A percentile compares a stretch with the other conserved stretches of the same genome.
Conservation (phyloP, 2,797 vertebrate genomes). For the Poeciliopsis infans region DNA sequence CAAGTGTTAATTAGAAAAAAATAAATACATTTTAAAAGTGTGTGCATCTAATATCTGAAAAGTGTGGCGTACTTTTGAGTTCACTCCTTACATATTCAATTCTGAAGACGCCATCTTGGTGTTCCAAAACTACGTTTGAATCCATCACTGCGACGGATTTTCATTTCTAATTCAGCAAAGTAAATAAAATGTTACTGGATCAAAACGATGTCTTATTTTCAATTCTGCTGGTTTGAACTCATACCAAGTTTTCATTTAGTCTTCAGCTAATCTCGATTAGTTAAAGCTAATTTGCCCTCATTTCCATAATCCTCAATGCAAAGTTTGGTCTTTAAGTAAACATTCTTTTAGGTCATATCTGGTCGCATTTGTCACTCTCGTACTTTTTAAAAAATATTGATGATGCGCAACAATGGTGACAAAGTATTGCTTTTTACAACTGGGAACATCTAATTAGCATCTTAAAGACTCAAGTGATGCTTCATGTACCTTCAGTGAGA, state of each 20-base stretch:
- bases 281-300: no score
- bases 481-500: not conserved
- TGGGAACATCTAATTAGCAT: not conserved
- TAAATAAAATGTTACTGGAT: no score
- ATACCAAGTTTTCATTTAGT: no score
- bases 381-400: not conserved
- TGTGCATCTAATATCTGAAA: not conserved
- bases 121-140: no score
- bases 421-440: not conserved
- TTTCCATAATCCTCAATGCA: no score
- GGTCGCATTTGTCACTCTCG: not conserved
- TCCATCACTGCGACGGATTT: no score
- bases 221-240: no score
- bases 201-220: no score
- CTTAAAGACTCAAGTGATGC: not conserved
- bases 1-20: not conserved
- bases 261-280: no score
- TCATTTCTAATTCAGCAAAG: no score
- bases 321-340: no score
- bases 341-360: no score
- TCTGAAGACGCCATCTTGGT: not conserved
- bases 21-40: not conserved
- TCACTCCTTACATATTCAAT: not conserved
- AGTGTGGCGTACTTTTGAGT: not conserved
- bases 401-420: not conserved